These are phyloP conservation scores for Hymenochirus boettgeri DNA, from an alignment of 2,113 vertebrate genomes.

Conservation along the genomic window DNA sequence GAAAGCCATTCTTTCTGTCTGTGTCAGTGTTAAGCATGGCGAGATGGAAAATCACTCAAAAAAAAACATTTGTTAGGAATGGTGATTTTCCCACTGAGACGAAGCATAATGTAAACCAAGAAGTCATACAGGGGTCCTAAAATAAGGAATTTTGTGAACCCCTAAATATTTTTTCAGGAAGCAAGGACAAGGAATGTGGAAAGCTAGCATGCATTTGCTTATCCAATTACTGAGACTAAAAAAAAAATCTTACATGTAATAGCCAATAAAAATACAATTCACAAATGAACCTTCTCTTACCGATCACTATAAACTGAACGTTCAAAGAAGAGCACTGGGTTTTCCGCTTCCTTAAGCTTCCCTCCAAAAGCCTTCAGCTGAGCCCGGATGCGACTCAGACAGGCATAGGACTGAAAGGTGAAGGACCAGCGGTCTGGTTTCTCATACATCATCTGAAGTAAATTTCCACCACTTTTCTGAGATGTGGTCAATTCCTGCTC, in stretches of 20 bases:
- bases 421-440: constrained; percentile 89
- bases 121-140: no score
- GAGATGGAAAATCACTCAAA: no score
- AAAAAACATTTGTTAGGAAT: no score
- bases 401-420: constrained; percentile 90
- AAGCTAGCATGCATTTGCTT: no score
- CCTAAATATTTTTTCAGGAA: no score
- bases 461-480: constrained; percentile 83
- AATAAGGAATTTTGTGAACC: no score
- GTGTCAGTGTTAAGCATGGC: no score
- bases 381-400: constrained; percentile 82
- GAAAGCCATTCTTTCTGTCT: no score
- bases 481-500: constrained; percentile 78
- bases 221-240: neutral
- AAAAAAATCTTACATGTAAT: neutral
- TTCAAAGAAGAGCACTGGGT: constrained; percentile 86
- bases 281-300: constrained; percentile 51
- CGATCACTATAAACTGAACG: constrained; percentile 93
- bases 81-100: no score
- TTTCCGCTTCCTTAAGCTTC: constrained; percentile 62
- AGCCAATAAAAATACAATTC: neutral
- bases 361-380: constrained; percentile 70
- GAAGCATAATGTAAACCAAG: no score
- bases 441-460: constrained; percentile 90
- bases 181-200: no score